Conservation (phyloP, 2,888 invertebrate genomes). For the Stegophylla sp. region DNA sequence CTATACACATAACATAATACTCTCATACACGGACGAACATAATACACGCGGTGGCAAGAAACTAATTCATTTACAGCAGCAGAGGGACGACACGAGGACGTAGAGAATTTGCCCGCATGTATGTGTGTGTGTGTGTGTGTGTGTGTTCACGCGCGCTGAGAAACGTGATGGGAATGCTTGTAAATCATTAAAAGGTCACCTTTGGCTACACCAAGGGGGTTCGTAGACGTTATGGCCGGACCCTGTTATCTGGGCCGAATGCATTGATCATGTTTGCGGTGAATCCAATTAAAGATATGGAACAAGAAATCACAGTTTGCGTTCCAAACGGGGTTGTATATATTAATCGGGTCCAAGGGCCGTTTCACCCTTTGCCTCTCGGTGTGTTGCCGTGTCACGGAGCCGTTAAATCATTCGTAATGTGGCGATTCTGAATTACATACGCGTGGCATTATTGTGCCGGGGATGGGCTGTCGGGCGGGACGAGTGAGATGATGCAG, state of each 20-base stretch:
- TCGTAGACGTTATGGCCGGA: constrained; percentile 52
- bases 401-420: constrained; percentile 55
- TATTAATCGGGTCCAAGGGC: constrained; percentile 53
- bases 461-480: no score
- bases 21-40: constrained; percentile 19
- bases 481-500: not conserved
- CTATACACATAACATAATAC: no score
- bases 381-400: constrained; percentile 36
- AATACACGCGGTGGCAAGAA: constrained; percentile 39
- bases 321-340: constrained; percentile 47
- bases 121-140: not conserved
- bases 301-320: constrained; percentile 52
- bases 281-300: constrained; percentile 59
- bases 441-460: constrained; percentile 9
- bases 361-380: constrained; percentile 52
- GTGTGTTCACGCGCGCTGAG: not conserved
- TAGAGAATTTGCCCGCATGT: not conserved
- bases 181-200: constrained; percentile 59
- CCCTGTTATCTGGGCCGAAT: constrained; percentile 56
- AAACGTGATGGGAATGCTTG: constrained; percentile 59
- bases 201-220: constrained; percentile 43
- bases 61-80: constrained; percentile 53
- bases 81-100: constrained; percentile 23
- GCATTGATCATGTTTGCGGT: constrained; percentile 57
- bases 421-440: constrained; percentile 39